These are phyloP conservation scores for Drosophila maculinotata DNA, from an alignment of 2,888 invertebrate species.

Conservation along the genomic window DNA sequence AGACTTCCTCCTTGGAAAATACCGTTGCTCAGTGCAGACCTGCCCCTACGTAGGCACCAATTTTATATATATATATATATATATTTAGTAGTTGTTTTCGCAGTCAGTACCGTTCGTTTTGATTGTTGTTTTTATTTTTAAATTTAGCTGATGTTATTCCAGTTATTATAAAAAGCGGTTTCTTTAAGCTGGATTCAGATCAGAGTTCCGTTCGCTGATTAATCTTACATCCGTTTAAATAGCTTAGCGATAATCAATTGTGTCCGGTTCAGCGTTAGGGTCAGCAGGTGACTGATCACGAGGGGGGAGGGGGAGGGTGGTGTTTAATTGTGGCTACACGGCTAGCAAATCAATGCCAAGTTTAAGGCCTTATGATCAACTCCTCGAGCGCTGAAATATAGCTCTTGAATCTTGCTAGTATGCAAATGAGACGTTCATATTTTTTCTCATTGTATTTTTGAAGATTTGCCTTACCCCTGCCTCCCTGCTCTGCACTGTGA, in stretches of 20 bases:
- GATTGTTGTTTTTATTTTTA: constrained; percentile 31
- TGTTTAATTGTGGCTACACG: constrained; percentile 5
- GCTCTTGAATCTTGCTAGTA: constrained; percentile 33
- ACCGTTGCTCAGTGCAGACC: background rate
- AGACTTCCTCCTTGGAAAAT: constrained; percentile 47
- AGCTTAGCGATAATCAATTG: constrained; percentile 34
- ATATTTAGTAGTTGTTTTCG: background rate
- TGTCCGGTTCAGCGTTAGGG: constrained; percentile 1
- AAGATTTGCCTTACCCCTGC: constrained; percentile 3
- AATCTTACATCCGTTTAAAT: constrained; percentile 48
- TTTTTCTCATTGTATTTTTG: constrained; percentile 13
- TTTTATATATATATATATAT: background rate
- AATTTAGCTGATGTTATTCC: constrained; percentile 43
- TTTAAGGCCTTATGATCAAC: constrained; percentile 61
- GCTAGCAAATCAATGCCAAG: constrained; percentile 66
- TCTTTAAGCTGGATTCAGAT: constrained; percentile 40
- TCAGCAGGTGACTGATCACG: too few relatives aligned
- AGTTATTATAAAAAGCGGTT: constrained; percentile 58
- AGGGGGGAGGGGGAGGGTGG: background rate
- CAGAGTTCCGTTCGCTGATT: constrained; percentile 59
- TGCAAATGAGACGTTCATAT: constrained; percentile 48
- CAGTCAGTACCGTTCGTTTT: constrained; percentile 36
- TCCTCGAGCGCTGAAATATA: constrained; percentile 23
- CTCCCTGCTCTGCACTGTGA: background rate
- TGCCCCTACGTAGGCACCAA: background rate